phyloP scores from a whole-genome alignment of 2,888 invertebrate genomes.

The Oscheius myriophilus region DNA sequence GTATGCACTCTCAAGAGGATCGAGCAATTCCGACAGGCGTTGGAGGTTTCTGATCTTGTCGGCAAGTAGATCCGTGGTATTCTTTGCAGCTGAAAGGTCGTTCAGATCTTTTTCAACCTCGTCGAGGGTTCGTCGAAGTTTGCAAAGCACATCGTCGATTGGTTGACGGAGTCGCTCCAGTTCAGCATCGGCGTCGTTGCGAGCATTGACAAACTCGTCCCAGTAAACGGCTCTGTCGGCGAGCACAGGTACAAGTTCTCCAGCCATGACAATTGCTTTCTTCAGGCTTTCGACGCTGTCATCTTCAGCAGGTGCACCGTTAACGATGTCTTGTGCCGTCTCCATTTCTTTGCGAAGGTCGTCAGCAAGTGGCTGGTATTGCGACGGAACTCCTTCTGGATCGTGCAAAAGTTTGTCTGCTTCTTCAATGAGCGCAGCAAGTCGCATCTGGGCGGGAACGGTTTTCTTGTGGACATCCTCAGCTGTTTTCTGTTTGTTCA shows the following conservation, averaged over 20 bases:
- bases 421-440: conserved; percentile 42
- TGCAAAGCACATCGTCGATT: conserved; percentile 34
- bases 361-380: conserved; percentile 37
- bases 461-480: conserved; percentile 38
- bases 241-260: conserved; percentile 40
- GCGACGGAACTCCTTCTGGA: conserved; percentile 43
- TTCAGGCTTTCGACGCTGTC: conserved; percentile 33
- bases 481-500: conserved; percentile 36
- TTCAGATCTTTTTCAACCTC: conserved; percentile 37
- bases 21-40: conserved; percentile 50
- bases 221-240: conserved; percentile 44
- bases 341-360: conserved; percentile 35
- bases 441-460: conserved; percentile 31
- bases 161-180: conserved; percentile 42
- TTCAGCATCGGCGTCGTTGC: conserved; percentile 49
- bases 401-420: conserved; percentile 40
- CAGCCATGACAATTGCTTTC: conserved; percentile 35
- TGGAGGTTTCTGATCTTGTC: conserved; percentile 44
- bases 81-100: conserved; percentile 30
- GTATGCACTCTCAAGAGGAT: conserved; percentile 59
- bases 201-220: conserved; percentile 47
- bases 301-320: conserved; percentile 31
- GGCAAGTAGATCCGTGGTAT: conserved; percentile 37
- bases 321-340: conserved; percentile 28
- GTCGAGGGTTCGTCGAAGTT: conserved; percentile 32